These are phyloP conservation scores for Cyprinus carpio DNA, from an alignment of 2,113 vertebrate genomes.

Conservation along the genomic window DNA sequence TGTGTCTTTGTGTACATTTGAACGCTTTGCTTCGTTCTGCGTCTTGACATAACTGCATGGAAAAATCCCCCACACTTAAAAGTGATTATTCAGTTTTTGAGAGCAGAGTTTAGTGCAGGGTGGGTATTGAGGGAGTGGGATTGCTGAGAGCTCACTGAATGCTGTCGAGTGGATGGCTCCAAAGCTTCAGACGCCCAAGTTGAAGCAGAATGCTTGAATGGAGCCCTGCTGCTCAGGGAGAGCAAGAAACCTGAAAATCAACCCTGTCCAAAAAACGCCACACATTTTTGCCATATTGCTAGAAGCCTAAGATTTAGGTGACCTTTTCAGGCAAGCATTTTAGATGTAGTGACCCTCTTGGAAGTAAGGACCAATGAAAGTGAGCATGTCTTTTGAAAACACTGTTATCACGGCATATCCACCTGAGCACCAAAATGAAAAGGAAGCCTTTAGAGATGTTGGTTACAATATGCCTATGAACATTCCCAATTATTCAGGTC, in stretches of 20 bases:
- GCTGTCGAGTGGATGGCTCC: conserved; percentile 16
- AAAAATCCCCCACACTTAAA: conserved; percentile 40
- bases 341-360: neutral
- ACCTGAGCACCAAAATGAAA: neutral
- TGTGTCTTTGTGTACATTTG: conserved; percentile 23
- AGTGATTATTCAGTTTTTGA: conserved; percentile 36
- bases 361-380: neutral
- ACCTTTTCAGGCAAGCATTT: conserved; percentile 2
- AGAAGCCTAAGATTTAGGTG: neutral
- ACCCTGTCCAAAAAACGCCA: neutral
- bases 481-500: neutral
- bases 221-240: conserved; percentile 5
- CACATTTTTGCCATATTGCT: neutral
- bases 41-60: conserved; percentile 28
- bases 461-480: neutral
- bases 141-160: neutral
- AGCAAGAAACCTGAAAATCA: conserved; percentile 1
- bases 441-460: neutral
- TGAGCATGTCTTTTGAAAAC: neutral
- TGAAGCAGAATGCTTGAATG: conserved; percentile 25
- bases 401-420: neutral
- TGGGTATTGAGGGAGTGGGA: neutral
- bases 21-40: neutral
- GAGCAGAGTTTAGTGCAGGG: conserved; percentile 7
- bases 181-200: conserved; percentile 9